Percentiles rank a stretch among this genome's conserved stretches.
Evolutionary conservation across 2,113 vertebrate species (phyloP).

Genomic region (Butorides virescens): DNA sequence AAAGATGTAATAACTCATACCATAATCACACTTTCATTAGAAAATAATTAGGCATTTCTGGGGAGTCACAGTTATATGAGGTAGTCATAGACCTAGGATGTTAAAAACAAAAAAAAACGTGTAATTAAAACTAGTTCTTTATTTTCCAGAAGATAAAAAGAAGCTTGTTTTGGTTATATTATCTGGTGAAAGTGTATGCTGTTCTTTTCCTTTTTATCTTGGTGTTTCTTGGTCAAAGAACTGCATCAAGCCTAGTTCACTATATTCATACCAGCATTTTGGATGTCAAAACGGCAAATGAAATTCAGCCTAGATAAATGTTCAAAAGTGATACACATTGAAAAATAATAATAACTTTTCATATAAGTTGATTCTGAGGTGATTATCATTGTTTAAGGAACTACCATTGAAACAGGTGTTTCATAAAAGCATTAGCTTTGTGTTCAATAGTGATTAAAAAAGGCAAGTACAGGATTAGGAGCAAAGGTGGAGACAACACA

Average conservation of each 20-base stretch:
- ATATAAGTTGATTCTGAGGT: background rate
- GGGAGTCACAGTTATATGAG: background rate
- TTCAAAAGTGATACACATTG: background rate
- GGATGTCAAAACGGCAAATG: background rate
- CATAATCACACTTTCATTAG: background rate
- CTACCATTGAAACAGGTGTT: background rate
- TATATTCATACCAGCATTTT: background rate
- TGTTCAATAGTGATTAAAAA: background rate
- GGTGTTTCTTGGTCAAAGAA: background rate
- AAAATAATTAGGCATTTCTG: conserved; percentile 27
- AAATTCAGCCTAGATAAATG: background rate
- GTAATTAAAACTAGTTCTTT: background rate
- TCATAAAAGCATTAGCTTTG: background rate
- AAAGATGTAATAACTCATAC: conserved; percentile 15
- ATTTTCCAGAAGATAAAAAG: background rate
- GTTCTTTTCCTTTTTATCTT: background rate
- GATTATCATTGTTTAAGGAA: background rate
- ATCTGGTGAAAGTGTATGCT: background rate
- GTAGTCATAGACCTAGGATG: background rate
- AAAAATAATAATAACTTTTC: background rate
- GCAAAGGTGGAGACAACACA: background rate
- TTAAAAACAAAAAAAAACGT: background rate
- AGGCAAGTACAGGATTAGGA: background rate
- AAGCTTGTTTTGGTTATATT: background rate
- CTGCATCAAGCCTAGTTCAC: background rate